phyloP scores from a whole-genome alignment of 2,888 invertebrate genomes.

The Trichogramma evanescens region DNA sequence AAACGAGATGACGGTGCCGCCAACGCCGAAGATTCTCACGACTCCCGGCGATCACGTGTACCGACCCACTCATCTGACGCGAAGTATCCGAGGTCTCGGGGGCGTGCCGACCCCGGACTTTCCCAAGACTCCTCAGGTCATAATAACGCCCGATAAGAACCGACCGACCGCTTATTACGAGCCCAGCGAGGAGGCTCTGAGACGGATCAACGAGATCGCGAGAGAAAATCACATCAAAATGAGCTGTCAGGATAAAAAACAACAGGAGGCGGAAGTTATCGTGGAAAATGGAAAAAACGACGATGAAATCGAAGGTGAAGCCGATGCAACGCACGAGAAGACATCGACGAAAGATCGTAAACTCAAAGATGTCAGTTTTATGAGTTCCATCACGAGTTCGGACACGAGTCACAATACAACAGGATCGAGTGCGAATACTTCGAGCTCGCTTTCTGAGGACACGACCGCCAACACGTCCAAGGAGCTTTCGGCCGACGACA shows the following conservation, averaged over 20 bases:
- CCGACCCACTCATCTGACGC: too few relatives aligned
- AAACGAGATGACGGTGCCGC: conserved; percentile 32
- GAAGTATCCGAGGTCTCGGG: conserved; percentile 13
- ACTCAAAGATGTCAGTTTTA: neutral
- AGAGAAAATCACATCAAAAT: neutral
- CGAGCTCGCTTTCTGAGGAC: too few relatives aligned
- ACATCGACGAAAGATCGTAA: neutral
- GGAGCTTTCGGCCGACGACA: neutral
- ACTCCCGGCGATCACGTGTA: conserved; percentile 31
- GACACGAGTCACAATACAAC: too few relatives aligned
- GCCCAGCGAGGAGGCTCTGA: conserved; percentile 8
- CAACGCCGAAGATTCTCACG: conserved; percentile 38
- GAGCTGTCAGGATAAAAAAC: neutral
- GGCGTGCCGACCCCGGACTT: conserved; percentile 40
- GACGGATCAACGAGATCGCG: neutral
- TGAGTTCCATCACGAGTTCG: too few relatives aligned
- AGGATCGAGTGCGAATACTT: too few relatives aligned
- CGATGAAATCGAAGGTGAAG: neutral
- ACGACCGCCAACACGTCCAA: too few relatives aligned
- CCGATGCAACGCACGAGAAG: too few relatives aligned
- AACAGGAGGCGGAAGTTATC: neutral
- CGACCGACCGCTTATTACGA: conserved; percentile 21
- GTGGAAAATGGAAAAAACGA: neutral
- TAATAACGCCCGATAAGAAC: conserved; percentile 32
- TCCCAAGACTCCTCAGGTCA: conserved; percentile 40